Evolutionary conservation across 2,797 vertebrate species (phyloP).

Genomic region (Scolopax bukidnonensis): DNA sequence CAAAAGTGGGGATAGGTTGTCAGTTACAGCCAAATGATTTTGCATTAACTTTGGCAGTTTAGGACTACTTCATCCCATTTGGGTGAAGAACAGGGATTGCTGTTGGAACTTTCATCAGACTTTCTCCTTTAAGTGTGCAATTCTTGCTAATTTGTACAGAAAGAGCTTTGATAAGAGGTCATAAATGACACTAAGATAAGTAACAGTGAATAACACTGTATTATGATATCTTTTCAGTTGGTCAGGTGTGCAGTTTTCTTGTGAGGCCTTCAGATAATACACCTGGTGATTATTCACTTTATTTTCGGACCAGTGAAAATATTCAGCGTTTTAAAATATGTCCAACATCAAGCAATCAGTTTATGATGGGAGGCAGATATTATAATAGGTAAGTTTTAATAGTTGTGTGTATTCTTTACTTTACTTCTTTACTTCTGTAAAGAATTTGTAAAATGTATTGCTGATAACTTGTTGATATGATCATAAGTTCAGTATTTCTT

Average conservation of each 20-base stretch:
- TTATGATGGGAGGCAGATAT: conserved; percentile 97
- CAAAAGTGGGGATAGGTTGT: not conserved
- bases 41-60: not conserved
- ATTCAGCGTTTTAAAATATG: conserved; percentile 98
- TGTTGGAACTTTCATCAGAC: not conserved
- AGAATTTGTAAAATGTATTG: not conserved
- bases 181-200: not conserved
- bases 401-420: not conserved
- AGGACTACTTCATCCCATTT: not conserved
- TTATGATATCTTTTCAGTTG: conserved; percentile 79
- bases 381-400: conserved; percentile 90
- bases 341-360: conserved; percentile 94
- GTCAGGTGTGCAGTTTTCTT: conserved; percentile 92
- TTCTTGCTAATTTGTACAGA: conserved; percentile 5
- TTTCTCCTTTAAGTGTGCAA: not conserved
- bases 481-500: not conserved
- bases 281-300: conserved; percentile 95
- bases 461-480: not conserved
- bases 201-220: not conserved
- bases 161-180: not conserved
- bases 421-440: not conserved
- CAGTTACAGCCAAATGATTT: not conserved
- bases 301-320: conserved; percentile 95
- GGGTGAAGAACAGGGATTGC: not conserved
- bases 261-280: conserved; percentile 96